Conservation (phyloP, 2,797 vertebrate genomes). For the Serranus cabrilla region DNA sequence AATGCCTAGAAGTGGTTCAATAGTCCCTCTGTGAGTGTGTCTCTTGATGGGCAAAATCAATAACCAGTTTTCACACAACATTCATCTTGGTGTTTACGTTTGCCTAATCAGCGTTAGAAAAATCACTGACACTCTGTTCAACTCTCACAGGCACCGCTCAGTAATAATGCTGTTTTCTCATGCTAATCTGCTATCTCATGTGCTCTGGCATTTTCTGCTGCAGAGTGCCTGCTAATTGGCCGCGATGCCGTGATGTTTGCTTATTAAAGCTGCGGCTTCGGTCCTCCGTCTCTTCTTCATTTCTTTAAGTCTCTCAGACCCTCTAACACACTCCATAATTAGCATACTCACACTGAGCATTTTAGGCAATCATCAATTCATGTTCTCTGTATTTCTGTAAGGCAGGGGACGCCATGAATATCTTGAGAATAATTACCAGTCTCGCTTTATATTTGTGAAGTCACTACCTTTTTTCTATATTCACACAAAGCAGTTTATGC, state of each 20-base stretch:
- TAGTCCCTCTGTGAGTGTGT: slow-evolving; percentile 69
- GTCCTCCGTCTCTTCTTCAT: slow-evolving; percentile 37
- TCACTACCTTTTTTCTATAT: slow-evolving; percentile 1
- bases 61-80: slow-evolving; percentile 74
- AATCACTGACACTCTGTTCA: slow-evolving; percentile 57
- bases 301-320: slow-evolving; percentile 39
- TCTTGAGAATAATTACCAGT: slow-evolving; percentile 17
- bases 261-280: slow-evolving; percentile 47
- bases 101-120: slow-evolving; percentile 76
- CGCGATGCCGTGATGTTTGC: slow-evolving; percentile 49
- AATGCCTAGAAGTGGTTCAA: slow-evolving; percentile 63
- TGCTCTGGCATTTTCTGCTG: slow-evolving; percentile 57
- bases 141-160: slow-evolving; percentile 44
- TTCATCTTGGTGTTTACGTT: slow-evolving; percentile 79
- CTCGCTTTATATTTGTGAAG: slow-evolving; percentile 1
- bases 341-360: slow-evolving; percentile 25
- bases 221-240: slow-evolving; percentile 59
- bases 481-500: background rate
- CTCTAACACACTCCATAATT: slow-evolving; percentile 26
- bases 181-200: slow-evolving; percentile 68
- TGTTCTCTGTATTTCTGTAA: slow-evolving; percentile 16
- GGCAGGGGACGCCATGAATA: background rate
- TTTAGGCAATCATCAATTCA: slow-evolving; percentile 18
- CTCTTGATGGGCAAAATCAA: slow-evolving; percentile 80
- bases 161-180: slow-evolving; percentile 60